phyloP scores from a whole-genome alignment of 1,140 invertebrate genomes.

The Zaprionus vittiger region DNA sequence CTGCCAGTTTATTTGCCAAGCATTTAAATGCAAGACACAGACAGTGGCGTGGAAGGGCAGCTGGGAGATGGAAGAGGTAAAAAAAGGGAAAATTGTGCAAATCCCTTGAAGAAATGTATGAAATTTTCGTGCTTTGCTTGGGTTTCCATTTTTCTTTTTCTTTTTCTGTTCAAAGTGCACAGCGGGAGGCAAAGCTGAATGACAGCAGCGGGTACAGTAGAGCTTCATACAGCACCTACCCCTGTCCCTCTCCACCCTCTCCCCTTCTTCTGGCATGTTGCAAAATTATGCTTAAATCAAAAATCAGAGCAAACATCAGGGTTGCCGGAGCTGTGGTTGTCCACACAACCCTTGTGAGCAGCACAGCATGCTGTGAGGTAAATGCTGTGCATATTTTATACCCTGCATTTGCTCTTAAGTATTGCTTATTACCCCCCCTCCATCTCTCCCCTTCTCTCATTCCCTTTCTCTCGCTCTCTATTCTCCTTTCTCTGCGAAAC shows the following conservation, averaged over 20 bases:
- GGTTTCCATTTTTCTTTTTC: not conserved
- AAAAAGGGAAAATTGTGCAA: constrained; percentile 75
- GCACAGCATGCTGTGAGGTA: constrained; percentile 39
- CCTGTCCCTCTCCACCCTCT: too few relatives aligned
- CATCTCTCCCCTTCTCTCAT: constrained; percentile 33
- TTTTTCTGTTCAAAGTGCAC: constrained; percentile 39
- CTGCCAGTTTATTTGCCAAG: constrained; percentile 77
- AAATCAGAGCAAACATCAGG: constrained; percentile 67
- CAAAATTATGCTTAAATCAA: constrained; percentile 83
- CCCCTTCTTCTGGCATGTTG: constrained; percentile 23
- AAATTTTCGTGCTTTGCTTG: constrained; percentile 57
- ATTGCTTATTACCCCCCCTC: constrained; percentile 68
- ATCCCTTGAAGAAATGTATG: constrained; percentile 80
- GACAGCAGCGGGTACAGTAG: constrained; percentile 31
- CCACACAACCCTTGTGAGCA: constrained; percentile 18
- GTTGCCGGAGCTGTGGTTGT: constrained; percentile 26
- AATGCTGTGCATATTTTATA: constrained; percentile 79
- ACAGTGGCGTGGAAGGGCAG: not conserved
- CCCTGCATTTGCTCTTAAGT: constrained; percentile 80
- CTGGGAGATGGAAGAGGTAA: not conserved
- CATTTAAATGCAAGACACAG: constrained; percentile 73
- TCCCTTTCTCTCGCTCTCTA: not conserved
- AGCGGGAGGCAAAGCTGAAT: constrained; percentile 14
- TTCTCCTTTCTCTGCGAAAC: constrained; percentile 26
- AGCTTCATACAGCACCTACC: constrained; percentile 6